These are phyloP conservation scores for Elysia chlorotica DNA, from an alignment of 1,140 invertebrate genomes.

Conservation along the genomic window DNA sequence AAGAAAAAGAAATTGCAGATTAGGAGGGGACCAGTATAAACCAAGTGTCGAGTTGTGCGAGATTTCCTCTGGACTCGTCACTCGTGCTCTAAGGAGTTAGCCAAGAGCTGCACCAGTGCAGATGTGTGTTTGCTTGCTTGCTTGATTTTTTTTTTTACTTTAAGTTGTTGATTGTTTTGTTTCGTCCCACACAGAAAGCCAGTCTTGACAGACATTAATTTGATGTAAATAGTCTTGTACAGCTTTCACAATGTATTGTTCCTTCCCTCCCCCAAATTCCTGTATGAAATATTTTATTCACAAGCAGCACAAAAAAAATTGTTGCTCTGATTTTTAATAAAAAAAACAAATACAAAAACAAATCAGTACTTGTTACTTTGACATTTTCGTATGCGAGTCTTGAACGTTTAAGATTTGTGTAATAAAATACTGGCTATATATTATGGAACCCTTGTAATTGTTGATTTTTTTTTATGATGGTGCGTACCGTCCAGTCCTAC, in stretches of 20 bases:
- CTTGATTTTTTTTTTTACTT: too few species aligned
- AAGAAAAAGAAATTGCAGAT: too few species aligned
- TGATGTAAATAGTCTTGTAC: neutral
- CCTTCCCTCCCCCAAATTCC: neutral
- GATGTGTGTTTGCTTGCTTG: too few species aligned
- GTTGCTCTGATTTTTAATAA: slow-evolving; percentile 17
- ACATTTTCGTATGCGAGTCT: slow-evolving; percentile 15
- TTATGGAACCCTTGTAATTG: too few species aligned
- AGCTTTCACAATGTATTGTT: neutral
- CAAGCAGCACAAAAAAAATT: slow-evolving; percentile 8
- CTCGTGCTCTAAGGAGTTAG: too few species aligned
- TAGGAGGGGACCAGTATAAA: too few species aligned
- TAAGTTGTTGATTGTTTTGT: neutral
- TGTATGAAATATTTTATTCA: neutral
- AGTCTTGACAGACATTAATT: neutral
- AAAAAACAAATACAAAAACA: slow-evolving; percentile 1
- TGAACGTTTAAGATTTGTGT: slow-evolving; percentile 20
- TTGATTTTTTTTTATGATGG: too few species aligned
- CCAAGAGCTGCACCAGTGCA: too few species aligned
- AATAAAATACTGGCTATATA: slow-evolving; percentile 24
- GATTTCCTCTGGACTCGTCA: too few species aligned
- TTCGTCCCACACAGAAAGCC: slow-evolving; percentile 3
- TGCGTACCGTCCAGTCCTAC: too few species aligned
- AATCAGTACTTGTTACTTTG: slow-evolving; percentile 2
- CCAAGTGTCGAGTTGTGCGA: too few species aligned